A percentile compares a stretch with the other conserved stretches of the same genome.
Evolutionary conservation across 2,888 invertebrate genomes (phyloP).

Genomic region (Pachliopta kotzebuea): DNA sequence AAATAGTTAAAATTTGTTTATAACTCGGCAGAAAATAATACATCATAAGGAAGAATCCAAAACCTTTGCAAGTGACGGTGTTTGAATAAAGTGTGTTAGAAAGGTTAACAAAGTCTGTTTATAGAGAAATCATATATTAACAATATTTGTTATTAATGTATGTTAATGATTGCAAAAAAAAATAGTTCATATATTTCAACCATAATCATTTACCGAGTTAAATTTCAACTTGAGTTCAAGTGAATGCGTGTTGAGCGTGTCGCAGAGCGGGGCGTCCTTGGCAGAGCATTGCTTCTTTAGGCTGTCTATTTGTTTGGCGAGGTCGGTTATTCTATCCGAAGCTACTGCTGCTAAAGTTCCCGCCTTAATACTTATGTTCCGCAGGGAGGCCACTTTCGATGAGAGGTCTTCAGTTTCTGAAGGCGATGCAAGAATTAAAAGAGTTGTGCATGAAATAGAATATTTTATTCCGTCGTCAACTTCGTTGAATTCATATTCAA

Average conservation of each 20-base stretch:
- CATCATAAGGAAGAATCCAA: too few relatives aligned
- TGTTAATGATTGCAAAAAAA: not conserved
- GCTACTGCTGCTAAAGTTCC: conserved; percentile 76
- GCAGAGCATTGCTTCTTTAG: conserved; percentile 83
- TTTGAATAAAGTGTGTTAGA: too few relatives aligned
- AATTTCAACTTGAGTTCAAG: conserved; percentile 83
- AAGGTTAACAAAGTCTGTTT: too few relatives aligned
- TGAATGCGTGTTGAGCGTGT: conserved; percentile 86
- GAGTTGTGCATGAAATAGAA: not conserved
- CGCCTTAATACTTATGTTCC: conserved; percentile 79
- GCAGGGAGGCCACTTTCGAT: conserved; percentile 76
- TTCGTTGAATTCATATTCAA: not conserved
- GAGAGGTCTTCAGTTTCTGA: conserved; percentile 82
- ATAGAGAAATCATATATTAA: not conserved
- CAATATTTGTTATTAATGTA: too few relatives aligned
- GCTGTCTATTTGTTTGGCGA: conserved; percentile 80
- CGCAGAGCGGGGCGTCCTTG: conserved; percentile 87
- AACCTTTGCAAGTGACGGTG: too few relatives aligned
- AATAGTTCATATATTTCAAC: too few relatives aligned
- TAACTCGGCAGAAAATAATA: too few relatives aligned
- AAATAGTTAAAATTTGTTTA: too few relatives aligned
- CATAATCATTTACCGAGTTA: conserved; percentile 73
- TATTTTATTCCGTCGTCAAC: not conserved
- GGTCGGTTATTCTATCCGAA: conserved; percentile 80
- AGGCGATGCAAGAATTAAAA: conserved; percentile 7